phyloP scores from a whole-genome alignment of 2,113 vertebrate species.

The Salvelinus fontinalis region DNA sequence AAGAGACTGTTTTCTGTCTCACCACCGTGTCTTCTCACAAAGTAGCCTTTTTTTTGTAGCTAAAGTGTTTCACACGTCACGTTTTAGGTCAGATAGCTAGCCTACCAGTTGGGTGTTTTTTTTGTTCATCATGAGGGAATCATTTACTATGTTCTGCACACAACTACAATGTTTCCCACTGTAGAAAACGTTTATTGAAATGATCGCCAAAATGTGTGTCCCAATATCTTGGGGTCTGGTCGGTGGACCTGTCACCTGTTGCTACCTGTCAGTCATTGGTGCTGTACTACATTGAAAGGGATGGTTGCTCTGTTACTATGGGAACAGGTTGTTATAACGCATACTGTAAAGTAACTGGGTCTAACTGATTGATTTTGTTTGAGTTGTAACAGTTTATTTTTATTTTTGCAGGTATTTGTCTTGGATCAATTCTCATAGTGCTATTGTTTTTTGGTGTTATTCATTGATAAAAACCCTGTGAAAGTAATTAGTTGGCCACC shows the following conservation, averaged over 20 bases:
- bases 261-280: neutral
- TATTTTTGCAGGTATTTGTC: too few species aligned
- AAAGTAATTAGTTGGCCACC: neutral
- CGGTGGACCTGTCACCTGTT: neutral
- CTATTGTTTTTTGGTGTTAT: neutral
- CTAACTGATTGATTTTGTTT: constrained; percentile 1
- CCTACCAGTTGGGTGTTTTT: neutral
- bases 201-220: neutral
- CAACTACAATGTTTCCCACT: neutral
- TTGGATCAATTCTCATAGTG: neutral
- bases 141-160: neutral
- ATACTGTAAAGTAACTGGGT: constrained; percentile 6
- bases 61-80: neutral
- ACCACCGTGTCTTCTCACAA: neutral
- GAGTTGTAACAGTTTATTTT: neutral
- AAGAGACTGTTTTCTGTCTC: neutral
- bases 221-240: neutral
- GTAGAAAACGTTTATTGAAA: neutral
- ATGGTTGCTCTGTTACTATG: constrained; percentile 3
- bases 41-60: neutral
- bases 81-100: neutral
- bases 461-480: neutral
- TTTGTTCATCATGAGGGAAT: constrained; percentile 9
- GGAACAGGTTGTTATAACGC: neutral
- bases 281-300: constrained; percentile 10